Evolutionary conservation across 2,113 vertebrate genomes (phyloP).

Genomic region (Ciconia boyciana): DNA sequence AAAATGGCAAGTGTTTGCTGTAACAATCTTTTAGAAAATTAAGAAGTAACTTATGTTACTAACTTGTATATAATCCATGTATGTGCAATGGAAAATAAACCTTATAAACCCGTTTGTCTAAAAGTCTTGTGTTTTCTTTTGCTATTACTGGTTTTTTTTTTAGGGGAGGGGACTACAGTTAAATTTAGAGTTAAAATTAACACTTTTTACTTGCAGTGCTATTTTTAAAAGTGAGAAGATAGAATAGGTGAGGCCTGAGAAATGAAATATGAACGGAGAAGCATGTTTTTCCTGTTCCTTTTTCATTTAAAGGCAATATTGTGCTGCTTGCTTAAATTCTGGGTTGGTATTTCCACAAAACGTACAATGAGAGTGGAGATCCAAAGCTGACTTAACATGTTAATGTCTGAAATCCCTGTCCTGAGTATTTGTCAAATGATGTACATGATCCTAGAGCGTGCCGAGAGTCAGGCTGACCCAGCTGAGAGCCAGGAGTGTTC

Average conservation of each 20-base stretch:
- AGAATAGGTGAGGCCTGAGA: not conserved
- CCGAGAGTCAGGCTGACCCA: not conserved
- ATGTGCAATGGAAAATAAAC: constrained; percentile 84
- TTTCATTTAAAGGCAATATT: not conserved
- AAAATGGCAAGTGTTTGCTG: constrained; percentile 70
- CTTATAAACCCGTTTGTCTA: constrained; percentile 78
- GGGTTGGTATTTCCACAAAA: not conserved
- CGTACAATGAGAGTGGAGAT: not conserved
- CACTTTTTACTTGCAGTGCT: not conserved
- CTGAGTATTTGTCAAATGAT: not conserved
- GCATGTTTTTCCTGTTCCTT: not conserved
- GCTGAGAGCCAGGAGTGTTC: not conserved
- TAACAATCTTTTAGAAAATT: constrained; percentile 76
- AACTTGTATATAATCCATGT: constrained; percentile 80
- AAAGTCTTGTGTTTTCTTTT: constrained; percentile 62
- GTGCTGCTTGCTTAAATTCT: not conserved
- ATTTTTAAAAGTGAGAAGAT: not conserved
- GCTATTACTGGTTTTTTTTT: not conserved
- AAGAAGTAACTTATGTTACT: constrained; percentile 77
- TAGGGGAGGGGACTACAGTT: not conserved
- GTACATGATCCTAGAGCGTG: not conserved
- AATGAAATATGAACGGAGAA: not conserved
- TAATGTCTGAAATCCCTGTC: not conserved
- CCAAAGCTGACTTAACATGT: not conserved
- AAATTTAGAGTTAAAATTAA: not conserved